Base-by-base conservation (phyloP, 1,140 invertebrate genomes). In the Lepidurus apus region DNA sequence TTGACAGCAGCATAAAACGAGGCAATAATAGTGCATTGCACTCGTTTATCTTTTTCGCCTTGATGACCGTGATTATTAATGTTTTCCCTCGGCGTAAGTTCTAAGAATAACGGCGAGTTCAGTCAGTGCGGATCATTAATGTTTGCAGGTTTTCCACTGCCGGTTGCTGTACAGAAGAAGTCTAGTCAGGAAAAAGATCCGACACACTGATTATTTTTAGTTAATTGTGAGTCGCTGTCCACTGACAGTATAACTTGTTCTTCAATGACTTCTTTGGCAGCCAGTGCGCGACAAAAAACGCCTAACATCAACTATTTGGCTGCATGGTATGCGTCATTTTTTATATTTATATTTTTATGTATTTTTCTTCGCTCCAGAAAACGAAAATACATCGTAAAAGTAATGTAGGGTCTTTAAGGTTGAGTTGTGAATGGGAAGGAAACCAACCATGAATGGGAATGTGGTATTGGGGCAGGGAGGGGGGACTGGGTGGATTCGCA, bases 1-100 rank as follows among this genome's bases (percentile, higher is more conserved):
- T 65, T 65, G 53, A 65, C n/a, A 65, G 53, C 53, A 7, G 1
- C 17, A 21, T 65, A 65, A n/a, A 65, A 65, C 0, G 8, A 65
- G 53, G 53, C 17, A 65, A 21, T 65, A 65, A 65, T 65, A 65
- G 53, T 65, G 53, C 53, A 65, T 65, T 21, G 53, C 53, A 65
- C 53, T 21, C 53, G 53, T 65, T 65, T 17, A 17, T 47, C 17
- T 21, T 4, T 65, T n/a, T 65, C 21, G 53, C 53, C 53, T 17
- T 65, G 21, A 21, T 17, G 53, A 65, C 34, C 53, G 53, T 65
- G 53, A 65, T 65, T 65, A 65, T 65, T n/a, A 65, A 65, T 65
- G 53, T 21, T 65, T 65, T 65, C 8, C 21, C 53, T 13, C 17
- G 17, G 17, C 21, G 8, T n/a, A 65, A 65, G 53, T 11, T 4